phyloP scores from a whole-genome alignment of 1,140 invertebrate species.

The Octopus sinensis region DNA sequence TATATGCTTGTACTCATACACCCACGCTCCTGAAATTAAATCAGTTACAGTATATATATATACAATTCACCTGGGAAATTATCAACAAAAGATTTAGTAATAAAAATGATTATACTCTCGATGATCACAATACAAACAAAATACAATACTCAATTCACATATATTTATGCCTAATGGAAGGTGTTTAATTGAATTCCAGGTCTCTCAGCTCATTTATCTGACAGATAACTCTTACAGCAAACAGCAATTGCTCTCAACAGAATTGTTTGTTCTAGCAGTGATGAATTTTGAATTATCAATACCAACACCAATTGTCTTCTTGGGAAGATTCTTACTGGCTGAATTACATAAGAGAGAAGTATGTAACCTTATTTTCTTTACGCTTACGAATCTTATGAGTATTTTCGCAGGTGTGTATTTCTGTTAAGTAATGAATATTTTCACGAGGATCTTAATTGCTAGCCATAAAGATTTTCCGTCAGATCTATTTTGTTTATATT shows the following conservation, averaged over 20 bases:
- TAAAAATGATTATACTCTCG: not conserved
- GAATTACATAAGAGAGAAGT: constrained; percentile 17
- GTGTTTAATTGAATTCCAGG: constrained; percentile 22
- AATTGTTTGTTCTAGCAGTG: constrained; percentile 36
- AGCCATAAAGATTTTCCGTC: too few relatives aligned
- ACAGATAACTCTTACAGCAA: constrained; percentile 45
- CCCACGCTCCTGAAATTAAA: not conserved
- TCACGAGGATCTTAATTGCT: too few relatives aligned
- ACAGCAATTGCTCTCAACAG: constrained; percentile 42
- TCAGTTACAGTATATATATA: not conserved
- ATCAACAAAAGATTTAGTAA: not conserved
- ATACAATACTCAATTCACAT: not conserved
- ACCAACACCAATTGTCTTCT: constrained; percentile 37
- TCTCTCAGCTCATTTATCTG: constrained; percentile 37
- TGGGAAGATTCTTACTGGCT: constrained; percentile 36
- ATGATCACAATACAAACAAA: not conserved
- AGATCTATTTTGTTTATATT: too few relatives aligned
- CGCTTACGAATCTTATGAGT: too few relatives aligned
- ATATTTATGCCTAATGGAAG: constrained; percentile 6
- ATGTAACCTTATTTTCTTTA: not conserved
- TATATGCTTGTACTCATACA: not conserved
- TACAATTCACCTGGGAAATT: not conserved
- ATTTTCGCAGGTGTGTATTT: too few relatives aligned
- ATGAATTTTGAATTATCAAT: constrained; percentile 44
- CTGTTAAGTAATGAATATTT: too few relatives aligned